phyloP scores from a whole-genome alignment of 2,113 vertebrate genomes.

The Gymnarchus niloticus region DNA sequence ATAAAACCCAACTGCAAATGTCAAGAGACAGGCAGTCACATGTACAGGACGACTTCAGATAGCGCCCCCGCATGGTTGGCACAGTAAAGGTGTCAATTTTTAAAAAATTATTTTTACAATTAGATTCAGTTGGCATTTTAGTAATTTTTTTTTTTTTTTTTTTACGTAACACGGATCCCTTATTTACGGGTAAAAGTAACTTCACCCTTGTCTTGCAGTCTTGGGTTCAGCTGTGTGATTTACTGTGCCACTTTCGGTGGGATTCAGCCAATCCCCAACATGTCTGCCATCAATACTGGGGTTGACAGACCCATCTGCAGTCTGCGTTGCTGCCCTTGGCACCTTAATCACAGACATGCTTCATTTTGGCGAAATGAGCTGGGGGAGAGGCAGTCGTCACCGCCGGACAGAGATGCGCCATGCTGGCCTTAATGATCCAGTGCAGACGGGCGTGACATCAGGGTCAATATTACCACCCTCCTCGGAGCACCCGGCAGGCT shows the following conservation, averaged over 20 bases:
- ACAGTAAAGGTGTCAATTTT: not conserved
- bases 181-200: not conserved
- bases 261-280: not conserved
- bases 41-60: not conserved
- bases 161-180: not conserved
- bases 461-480: not conserved
- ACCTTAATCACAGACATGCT: not conserved
- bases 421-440: not conserved
- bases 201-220: not conserved
- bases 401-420: not conserved
- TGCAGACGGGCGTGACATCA: not conserved
- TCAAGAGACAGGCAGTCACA: not conserved
- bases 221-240: not conserved
- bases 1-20: not conserved
- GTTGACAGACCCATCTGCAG: not conserved
- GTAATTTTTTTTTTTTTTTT: not conserved
- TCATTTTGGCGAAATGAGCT: not conserved
- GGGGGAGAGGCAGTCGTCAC: conserved; percentile 1
- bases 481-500: conserved; percentile 5
- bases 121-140: not conserved
- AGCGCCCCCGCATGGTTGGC: not conserved
- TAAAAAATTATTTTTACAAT: not conserved
- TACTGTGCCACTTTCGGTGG: not conserved
- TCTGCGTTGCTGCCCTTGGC: not conserved
- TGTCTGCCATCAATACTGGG: conserved; percentile 5